Percentiles rank a stretch among this genome's conserved stretches.
These are phyloP conservation scores for Archips xylosteana DNA, from an alignment of 2,888 invertebrate species.

Conservation along the genomic window DNA sequence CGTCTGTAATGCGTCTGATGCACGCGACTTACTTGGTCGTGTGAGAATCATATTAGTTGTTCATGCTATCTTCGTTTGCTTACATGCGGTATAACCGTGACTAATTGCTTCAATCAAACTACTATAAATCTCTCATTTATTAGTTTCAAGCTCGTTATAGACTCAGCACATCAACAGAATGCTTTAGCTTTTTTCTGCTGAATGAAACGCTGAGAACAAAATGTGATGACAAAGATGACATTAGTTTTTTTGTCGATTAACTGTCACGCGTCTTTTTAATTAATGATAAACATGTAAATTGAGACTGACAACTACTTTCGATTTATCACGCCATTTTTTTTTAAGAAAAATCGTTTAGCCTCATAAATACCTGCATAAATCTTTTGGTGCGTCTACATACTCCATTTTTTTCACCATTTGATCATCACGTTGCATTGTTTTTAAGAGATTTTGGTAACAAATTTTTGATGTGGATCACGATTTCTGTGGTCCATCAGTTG, in stretches of 20 bases:
- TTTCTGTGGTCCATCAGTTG: too few species aligned
- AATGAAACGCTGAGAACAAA: slow-evolving; percentile 9
- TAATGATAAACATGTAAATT: background rate
- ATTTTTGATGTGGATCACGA: too few species aligned
- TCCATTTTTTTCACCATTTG: background rate
- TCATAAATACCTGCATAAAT: background rate
- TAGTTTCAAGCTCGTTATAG: slow-evolving; percentile 41
- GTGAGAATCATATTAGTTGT: slow-evolving; percentile 20
- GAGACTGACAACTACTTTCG: background rate
- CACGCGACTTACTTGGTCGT: slow-evolving; percentile 19
- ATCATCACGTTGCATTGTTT: too few species aligned
- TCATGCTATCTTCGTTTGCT: slow-evolving; percentile 15
- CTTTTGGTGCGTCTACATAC: background rate
- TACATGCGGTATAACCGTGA: slow-evolving; percentile 61
- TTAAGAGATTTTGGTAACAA: too few species aligned
- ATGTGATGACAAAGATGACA: background rate
- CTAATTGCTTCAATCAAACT: slow-evolving; percentile 75
- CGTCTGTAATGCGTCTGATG: slow-evolving; percentile 7
- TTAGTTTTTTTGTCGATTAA: background rate
- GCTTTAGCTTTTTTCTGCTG: slow-evolving; percentile 10
- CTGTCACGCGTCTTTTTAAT: background rate
- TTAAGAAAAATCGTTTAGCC: background rate
- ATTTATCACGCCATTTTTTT: background rate
- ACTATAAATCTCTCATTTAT: slow-evolving; percentile 72
- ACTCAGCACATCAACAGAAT: slow-evolving; percentile 2